Evolutionary conservation across 1,140 invertebrate genomes (phyloP).

Genomic region (Drosophila saltans): DNA sequence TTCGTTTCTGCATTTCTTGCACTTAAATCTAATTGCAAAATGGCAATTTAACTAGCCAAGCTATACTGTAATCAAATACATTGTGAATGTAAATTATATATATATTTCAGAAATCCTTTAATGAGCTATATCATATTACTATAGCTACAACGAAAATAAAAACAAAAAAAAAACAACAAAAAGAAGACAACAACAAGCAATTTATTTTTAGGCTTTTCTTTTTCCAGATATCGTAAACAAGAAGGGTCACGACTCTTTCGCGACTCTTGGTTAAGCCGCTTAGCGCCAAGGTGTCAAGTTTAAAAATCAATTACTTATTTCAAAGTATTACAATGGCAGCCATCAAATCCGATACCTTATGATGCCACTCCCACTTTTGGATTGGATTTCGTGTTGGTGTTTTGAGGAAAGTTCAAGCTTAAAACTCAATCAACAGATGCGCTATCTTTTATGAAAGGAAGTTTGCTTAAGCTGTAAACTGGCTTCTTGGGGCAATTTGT

Average conservation of each 20-base stretch:
- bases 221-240: neutral
- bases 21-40: slow-evolving; percentile 79
- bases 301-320: slow-evolving; percentile 80
- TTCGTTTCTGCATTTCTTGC: slow-evolving; percentile 18
- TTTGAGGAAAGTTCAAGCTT: neutral
- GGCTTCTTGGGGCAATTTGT: neutral
- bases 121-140: slow-evolving; percentile 70
- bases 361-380: slow-evolving; percentile 18
- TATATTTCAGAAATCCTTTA: slow-evolving; percentile 54
- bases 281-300: slow-evolving; percentile 77
- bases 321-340: slow-evolving; percentile 42
- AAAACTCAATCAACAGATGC: slow-evolving; percentile 4
- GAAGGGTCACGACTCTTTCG: slow-evolving; percentile 18
- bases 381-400: slow-evolving; percentile 14
- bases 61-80: slow-evolving; percentile 65
- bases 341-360: slow-evolving; percentile 23
- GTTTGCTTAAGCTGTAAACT: neutral
- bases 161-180: slow-evolving; percentile 18
- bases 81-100: slow-evolving; percentile 8
- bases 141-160: slow-evolving; percentile 40
- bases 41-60: slow-evolving; percentile 57
- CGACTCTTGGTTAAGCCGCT: slow-evolving; percentile 62
- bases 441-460: slow-evolving; percentile 4
- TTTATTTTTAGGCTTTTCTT: slow-evolving; percentile 5
- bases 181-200: slow-evolving; percentile 5